Evolutionary conservation across 2,113 vertebrate species (phyloP).

Genomic region (Mastomys natalensis): DNA sequence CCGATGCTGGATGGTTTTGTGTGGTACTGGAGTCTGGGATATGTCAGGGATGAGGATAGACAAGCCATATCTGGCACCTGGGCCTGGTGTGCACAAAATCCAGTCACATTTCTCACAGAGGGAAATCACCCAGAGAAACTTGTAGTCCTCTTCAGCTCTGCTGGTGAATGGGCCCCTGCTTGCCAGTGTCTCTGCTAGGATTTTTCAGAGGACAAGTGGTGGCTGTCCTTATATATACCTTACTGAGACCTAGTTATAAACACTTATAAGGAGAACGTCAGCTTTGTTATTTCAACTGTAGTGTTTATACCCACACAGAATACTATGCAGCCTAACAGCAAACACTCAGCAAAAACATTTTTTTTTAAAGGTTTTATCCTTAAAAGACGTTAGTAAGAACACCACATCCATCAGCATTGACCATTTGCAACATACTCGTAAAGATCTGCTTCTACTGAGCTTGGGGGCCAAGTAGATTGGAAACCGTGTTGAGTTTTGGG

Average conservation of each 20-base stretch:
- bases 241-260: neutral
- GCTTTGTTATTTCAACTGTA: neutral
- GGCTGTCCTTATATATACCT: neutral
- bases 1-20: neutral
- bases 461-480: slow-evolving; percentile 36
- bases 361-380: slow-evolving; percentile 67
- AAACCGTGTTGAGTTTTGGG: neutral
- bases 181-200: neutral
- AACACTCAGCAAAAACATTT: slow-evolving; percentile 53
- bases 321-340: neutral
- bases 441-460: slow-evolving; percentile 50
- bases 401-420: slow-evolving; percentile 65
- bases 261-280: neutral
- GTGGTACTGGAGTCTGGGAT: no score
- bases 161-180: neutral
- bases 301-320: slow-evolving; percentile 5
- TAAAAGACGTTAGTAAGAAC: slow-evolving; percentile 53
- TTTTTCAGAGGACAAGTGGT: no score
- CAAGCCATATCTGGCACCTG: no score
- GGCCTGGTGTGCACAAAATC: neutral
- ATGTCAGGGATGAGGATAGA: neutral
- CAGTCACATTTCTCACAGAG: neutral
- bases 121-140: neutral
- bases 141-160: neutral
- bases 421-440: slow-evolving; percentile 64